phyloP scores from a whole-genome alignment of 2,888 invertebrate species.

The Stenodera caucasica region DNA sequence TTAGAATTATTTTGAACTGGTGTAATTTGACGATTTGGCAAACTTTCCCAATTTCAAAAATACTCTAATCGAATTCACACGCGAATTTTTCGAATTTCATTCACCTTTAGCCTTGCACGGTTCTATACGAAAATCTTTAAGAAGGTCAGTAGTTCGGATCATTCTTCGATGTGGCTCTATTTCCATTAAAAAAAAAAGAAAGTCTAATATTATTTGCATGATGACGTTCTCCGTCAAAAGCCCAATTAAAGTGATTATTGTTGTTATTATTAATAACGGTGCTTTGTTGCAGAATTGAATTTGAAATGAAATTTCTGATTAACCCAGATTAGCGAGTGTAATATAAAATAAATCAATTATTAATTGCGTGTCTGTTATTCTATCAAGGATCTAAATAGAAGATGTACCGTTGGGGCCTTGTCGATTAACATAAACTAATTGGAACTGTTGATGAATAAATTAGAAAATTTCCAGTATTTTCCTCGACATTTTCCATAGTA shows the following conservation, averaged over 20 bases:
- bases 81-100: background rate
- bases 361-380: background rate
- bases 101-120: background rate
- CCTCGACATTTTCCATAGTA: too few relatives aligned
- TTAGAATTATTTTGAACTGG: too few relatives aligned
- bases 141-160: background rate
- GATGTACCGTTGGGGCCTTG: background rate
- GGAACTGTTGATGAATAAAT: too few relatives aligned
- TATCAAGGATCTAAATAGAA: background rate
- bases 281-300: background rate
- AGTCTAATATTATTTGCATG: too few relatives aligned
- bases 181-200: too few relatives aligned
- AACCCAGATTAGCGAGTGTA: background rate
- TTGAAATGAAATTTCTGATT: background rate
- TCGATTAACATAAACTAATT: background rate
- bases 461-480: too few relatives aligned
- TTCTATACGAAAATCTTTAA: background rate
- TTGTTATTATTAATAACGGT: too few relatives aligned
- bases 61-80: too few relatives aligned
- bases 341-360: background rate
- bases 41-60: too few relatives aligned
- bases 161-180: background rate
- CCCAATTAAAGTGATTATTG: too few relatives aligned
- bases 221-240: too few relatives aligned
- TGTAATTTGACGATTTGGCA: too few relatives aligned